Conservation (phyloP, 2,888 invertebrate genomes). For the Sphecodes monilicornis region DNA sequence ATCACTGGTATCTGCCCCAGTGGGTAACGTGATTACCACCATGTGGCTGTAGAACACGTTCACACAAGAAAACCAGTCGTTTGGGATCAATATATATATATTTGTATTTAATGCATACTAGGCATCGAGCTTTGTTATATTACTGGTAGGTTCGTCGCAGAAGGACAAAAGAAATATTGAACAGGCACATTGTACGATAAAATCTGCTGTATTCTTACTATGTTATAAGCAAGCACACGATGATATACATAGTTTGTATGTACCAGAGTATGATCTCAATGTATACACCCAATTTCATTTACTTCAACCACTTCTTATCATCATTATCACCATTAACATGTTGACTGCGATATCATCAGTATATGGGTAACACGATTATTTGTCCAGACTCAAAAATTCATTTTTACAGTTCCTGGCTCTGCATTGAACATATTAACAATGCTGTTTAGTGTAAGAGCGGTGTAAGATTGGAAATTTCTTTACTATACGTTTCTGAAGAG, state of each 20-base stretch:
- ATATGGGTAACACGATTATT: neutral
- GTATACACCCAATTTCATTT: neutral
- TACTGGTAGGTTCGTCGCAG: conserved; percentile 2
- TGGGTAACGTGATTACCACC: conserved; percentile 26
- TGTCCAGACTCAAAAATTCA: neutral
- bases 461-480: neutral
- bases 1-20: conserved; percentile 13
- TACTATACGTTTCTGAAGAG: neutral
- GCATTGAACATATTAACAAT: neutral
- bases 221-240: neutral
- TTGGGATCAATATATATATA: conserved; percentile 35
- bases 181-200: neutral
- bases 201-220: neutral
- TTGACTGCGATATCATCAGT: neutral
- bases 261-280: neutral
- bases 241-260: neutral
- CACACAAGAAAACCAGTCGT: conserved; percentile 44
- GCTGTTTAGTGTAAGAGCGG: neutral
- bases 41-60: conserved; percentile 36
- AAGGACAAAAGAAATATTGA: neutral
- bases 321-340: neutral
- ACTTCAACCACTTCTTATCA: neutral
- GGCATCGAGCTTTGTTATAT: conserved; percentile 30
- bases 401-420: neutral
- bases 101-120: conserved; percentile 29